Evolutionary conservation across 2,113 vertebrate genomes (phyloP).

Genomic region (Bostrychus sinensis): DNA sequence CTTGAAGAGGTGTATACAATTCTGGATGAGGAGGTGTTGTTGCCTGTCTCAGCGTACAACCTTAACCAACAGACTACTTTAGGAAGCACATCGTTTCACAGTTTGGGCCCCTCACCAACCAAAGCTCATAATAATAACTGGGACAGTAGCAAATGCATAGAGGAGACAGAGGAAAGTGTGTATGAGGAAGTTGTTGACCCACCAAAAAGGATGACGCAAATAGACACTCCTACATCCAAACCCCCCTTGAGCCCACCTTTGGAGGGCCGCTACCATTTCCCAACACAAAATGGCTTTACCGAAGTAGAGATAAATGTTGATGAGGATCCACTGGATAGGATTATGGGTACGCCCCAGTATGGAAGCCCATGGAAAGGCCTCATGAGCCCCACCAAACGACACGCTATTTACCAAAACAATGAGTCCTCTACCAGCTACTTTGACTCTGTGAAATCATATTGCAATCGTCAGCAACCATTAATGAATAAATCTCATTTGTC

Average conservation of each 20-base stretch:
- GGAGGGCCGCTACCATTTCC: constrained; percentile 60
- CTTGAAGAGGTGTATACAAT: constrained; percentile 75
- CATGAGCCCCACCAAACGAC: constrained; percentile 57
- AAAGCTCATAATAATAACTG: constrained; percentile 42
- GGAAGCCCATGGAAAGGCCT: constrained; percentile 37
- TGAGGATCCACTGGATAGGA: constrained; percentile 77
- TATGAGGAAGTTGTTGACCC: constrained; percentile 68
- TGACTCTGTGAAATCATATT: constrained; percentile 40
- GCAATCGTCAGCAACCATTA: constrained; percentile 28
- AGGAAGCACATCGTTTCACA: constrained; percentile 41
- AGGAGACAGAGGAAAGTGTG: constrained; percentile 62
- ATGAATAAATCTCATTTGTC: constrained; percentile 21
- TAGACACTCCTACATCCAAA: constrained; percentile 28
- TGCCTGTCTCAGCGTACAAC: constrained; percentile 70
- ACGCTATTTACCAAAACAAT: constrained; percentile 70
- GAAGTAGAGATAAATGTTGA: constrained; percentile 84
- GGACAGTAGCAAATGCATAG: constrained; percentile 24
- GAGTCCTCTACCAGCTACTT: constrained; percentile 39
- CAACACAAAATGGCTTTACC: constrained; percentile 77
- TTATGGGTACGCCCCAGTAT: constrained; percentile 51
- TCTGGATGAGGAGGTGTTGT: constrained; percentile 78
- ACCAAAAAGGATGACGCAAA: constrained; percentile 14
- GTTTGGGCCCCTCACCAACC: constrained; percentile 51
- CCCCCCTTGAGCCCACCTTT: constrained; percentile 34
- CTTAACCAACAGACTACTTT: constrained; percentile 44